These are phyloP conservation scores for Allacma fusca DNA, from an alignment of 2,888 invertebrate genomes.

Conservation along the genomic window DNA sequence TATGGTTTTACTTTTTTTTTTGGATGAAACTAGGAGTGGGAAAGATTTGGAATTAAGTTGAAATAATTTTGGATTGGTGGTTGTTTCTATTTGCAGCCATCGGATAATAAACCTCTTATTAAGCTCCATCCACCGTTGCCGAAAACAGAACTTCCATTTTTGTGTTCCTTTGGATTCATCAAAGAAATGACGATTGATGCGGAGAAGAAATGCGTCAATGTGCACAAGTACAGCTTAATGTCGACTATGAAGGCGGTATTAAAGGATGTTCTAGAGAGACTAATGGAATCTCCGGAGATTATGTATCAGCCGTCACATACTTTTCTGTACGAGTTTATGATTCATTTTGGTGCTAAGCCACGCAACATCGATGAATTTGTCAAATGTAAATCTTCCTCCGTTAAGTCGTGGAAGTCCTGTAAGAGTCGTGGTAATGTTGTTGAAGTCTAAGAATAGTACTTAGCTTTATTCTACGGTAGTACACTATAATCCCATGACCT, in stretches of 20 bases:
- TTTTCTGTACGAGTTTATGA: slow-evolving; percentile 26
- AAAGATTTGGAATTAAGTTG: too few relatives aligned
- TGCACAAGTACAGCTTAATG: background rate
- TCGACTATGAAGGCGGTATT: background rate
- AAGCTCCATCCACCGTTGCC: slow-evolving; percentile 18
- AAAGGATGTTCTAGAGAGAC: background rate
- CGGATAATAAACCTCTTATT: background rate
- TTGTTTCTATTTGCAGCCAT: slow-evolving; percentile 8
- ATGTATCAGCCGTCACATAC: background rate
- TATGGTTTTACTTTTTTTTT: background rate
- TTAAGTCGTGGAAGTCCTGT: background rate
- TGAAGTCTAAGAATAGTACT: background rate
- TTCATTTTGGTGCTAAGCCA: slow-evolving; percentile 25
- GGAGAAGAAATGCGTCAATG: background rate
- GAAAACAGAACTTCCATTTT: slow-evolving; percentile 5
- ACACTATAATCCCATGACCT: too few relatives aligned
- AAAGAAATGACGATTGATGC: slow-evolving; percentile 16
- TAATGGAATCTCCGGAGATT: background rate
- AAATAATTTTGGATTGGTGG: too few relatives aligned
- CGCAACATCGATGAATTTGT: background rate
- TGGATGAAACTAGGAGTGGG: too few relatives aligned
- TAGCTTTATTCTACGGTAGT: too few relatives aligned
- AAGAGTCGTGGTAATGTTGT: background rate
- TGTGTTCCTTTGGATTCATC: slow-evolving; percentile 25
- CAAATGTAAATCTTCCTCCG: background rate